Percentiles rank a stretch among this genome's conserved stretches.
Evolutionary conservation across 2,797 vertebrate genomes (phyloP).

Genomic region (Dendrocincla tyrannina): DNA sequence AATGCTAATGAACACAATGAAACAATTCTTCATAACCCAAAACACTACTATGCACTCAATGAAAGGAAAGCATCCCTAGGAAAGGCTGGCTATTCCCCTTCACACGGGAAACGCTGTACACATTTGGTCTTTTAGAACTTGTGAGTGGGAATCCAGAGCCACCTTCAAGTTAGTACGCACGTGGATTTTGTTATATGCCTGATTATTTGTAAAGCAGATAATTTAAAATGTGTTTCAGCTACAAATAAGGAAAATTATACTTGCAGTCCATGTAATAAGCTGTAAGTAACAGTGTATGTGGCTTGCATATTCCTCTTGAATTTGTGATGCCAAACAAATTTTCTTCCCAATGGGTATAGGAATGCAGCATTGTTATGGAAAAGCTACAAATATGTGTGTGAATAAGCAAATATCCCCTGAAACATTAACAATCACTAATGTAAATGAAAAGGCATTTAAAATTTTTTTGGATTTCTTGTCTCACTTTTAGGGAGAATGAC

Average conservation of each 20-base stretch:
- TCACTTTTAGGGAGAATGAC: background rate
- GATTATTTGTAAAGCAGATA: background rate
- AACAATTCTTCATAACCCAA: background rate
- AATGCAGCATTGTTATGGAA: background rate
- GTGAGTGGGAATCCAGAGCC: background rate
- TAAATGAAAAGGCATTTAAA: background rate
- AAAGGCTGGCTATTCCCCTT: background rate
- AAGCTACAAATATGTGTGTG: background rate
- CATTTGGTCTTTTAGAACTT: background rate
- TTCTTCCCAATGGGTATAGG: background rate
- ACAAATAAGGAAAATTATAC: background rate
- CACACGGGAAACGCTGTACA: background rate
- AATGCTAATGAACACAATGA: conserved; percentile 4
- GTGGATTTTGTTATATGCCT: background rate
- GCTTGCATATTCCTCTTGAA: background rate
- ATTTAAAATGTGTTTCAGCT: background rate
- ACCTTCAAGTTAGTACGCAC: background rate
- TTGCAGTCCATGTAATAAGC: background rate
- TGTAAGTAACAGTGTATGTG: background rate
- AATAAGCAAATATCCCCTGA: background rate
- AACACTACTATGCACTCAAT: background rate
- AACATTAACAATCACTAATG: background rate
- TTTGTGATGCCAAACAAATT: background rate
- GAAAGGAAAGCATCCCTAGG: background rate
- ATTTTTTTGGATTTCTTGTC: background rate